phyloP scores from a whole-genome alignment of 1,140 invertebrate species.

The Metaphire vulgaris region DNA sequence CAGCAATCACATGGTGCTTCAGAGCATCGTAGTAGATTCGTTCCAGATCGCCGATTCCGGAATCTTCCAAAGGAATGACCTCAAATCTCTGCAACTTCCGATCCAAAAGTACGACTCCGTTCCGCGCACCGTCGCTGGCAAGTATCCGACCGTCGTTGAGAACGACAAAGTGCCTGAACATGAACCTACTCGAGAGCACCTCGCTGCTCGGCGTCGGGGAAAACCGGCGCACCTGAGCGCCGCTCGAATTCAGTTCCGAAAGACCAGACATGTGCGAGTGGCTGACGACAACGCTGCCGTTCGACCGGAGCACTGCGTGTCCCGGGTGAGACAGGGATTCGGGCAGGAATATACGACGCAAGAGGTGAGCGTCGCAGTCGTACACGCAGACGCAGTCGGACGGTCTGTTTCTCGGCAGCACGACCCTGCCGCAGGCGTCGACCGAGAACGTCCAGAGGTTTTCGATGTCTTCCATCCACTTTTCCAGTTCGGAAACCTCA shows the following conservation, averaged over 20 bases:
- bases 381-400: neutral
- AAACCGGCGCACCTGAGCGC: neutral
- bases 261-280: neutral
- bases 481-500: neutral
- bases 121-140: neutral
- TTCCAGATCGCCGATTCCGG: neutral
- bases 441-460: neutral
- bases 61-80: neutral
- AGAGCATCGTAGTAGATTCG: neutral
- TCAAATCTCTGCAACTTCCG: neutral
- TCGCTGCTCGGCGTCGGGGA: neutral
- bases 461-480: neutral
- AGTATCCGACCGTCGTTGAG: neutral
- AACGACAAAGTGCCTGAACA: neutral
- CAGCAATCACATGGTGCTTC: neutral
- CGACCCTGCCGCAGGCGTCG: neutral
- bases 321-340: neutral
- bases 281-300: neutral
- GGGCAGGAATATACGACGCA: neutral
- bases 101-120: neutral
- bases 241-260: neutral
- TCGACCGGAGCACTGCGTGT: neutral
- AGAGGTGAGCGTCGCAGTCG: neutral
- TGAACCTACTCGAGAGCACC: neutral
- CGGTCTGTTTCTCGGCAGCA: neutral